Percentiles rank a stretch among this genome's conserved stretches.
Evolutionary conservation across 2,888 invertebrate species (phyloP).

Genomic region (Machimus rusticus): DNA sequence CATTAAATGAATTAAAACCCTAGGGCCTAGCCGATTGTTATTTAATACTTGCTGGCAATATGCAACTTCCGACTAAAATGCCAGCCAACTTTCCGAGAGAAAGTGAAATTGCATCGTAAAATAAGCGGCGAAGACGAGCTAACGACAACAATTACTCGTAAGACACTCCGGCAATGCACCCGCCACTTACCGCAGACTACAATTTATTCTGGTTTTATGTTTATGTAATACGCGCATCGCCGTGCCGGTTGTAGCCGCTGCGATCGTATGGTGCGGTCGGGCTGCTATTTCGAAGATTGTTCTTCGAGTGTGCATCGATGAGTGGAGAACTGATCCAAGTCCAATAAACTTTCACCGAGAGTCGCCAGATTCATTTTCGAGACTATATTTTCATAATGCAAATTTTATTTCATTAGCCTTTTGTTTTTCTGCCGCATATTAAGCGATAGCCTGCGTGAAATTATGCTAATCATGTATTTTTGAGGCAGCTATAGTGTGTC

Average conservation of each 20-base stretch:
- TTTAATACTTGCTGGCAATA: neutral
- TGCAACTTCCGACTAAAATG: neutral
- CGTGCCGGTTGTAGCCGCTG: neutral
- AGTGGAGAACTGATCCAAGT: neutral
- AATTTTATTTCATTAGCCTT: neutral
- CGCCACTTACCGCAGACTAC: neutral
- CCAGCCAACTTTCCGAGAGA: neutral
- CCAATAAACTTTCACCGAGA: neutral
- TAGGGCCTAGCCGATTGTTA: neutral
- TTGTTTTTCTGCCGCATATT: neutral
- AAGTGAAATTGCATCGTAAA: neutral
- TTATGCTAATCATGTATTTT: neutral
- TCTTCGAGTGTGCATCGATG: neutral
- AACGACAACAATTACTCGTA: neutral
- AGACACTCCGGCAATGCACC: neutral
- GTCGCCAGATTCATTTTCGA: neutral
- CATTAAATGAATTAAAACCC: neutral
- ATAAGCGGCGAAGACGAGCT: neutral
- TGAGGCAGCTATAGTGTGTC: neutral
- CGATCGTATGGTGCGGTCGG: neutral
- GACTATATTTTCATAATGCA: neutral
- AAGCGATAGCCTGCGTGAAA: neutral
- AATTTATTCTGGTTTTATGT: neutral
- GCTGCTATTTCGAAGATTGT: neutral
- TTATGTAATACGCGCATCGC: neutral